Evolutionary conservation across 2,797 vertebrate genomes (phyloP), one percentile per base, ranked within the genome.

Genomic region (Phoebastria nigripes): DNA sequence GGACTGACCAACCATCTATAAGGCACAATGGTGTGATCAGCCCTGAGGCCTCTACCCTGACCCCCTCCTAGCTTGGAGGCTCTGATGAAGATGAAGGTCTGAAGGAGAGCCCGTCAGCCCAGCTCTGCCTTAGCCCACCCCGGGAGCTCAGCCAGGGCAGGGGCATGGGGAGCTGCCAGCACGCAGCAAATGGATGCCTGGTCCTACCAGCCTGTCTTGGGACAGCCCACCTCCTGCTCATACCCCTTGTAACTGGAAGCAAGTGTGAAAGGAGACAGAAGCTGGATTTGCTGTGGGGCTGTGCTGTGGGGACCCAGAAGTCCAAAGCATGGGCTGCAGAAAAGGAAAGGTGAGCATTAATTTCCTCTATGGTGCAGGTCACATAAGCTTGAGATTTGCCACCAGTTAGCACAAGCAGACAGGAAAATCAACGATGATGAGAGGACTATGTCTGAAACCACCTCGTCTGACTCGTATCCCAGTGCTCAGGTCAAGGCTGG

Each of bases 141-240:
- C 2, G 1, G 21, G 9, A 77, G 11, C 79, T 76, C 16, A 35
- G 19, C 28, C 49, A 42, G 31, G 29, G 18, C 52, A 67, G 54
- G 21, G 16, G 13, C 24, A n/a, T 0, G 1, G 29, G n/a, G 31
- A 44, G 49, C 22, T 54, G 46, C 51, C 37, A 67, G 42, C 39
- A 26, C 2, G 0, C 5, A 1, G n/a, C 24, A 2, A 0, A 11
- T 39, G 58, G 31, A 37, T 51, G 15, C 28, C 28, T 21, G 24
- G 17, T 46, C 25, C 74, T 77, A 44, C 39, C 39, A 29, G 18
- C 33, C 49, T 55, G 61, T 49, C 49, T 21, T 33, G 61, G 44
- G 71, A 65, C 16, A 51, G 12, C 5, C 21, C 19, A 31, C 21
- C 26, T 44, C 18, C 39, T 44, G 33, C 51, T 69, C 12, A 8